phyloP scores from a whole-genome alignment of 2,797 vertebrate species.

The Vespertilio murinus region DNA sequence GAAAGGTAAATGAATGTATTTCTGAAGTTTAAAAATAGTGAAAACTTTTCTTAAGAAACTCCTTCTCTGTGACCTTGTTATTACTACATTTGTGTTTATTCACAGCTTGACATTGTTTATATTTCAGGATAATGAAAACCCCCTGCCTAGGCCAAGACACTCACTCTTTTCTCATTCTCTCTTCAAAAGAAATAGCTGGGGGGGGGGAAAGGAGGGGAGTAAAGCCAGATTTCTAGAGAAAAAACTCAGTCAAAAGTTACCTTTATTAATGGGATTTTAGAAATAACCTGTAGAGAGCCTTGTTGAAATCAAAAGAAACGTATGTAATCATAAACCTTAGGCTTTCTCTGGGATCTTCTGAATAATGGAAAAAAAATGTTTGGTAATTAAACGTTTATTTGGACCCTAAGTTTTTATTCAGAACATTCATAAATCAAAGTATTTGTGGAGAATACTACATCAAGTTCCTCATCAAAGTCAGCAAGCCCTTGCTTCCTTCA shows the following conservation, averaged over 20 bases:
- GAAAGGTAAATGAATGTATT: neutral
- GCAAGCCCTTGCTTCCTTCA: neutral
- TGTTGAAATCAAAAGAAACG: neutral
- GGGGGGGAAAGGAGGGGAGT: neutral
- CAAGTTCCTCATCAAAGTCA: neutral
- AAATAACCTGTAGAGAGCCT: neutral
- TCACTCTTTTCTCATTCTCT: neutral
- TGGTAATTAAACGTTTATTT: neutral
- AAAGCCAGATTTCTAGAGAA: neutral
- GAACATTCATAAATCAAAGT: neutral
- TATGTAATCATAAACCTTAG: neutral
- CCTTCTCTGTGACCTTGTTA: neutral
- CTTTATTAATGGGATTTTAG: neutral
- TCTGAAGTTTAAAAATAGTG: slow-evolving; percentile 4
- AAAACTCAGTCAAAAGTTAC: neutral
- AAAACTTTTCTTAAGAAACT: neutral
- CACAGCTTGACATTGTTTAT: neutral
- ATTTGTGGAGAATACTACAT: neutral
- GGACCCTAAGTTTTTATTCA: neutral
- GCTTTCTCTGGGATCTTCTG: neutral
- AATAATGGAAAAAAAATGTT: neutral
- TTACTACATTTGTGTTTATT: neutral
- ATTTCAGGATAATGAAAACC: slow-evolving; percentile 31
- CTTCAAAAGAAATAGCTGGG: neutral
- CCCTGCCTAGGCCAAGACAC: neutral